Base-by-base conservation (phyloP, 2,113 vertebrate genomes). In the Camelus dromedarius region DNA sequence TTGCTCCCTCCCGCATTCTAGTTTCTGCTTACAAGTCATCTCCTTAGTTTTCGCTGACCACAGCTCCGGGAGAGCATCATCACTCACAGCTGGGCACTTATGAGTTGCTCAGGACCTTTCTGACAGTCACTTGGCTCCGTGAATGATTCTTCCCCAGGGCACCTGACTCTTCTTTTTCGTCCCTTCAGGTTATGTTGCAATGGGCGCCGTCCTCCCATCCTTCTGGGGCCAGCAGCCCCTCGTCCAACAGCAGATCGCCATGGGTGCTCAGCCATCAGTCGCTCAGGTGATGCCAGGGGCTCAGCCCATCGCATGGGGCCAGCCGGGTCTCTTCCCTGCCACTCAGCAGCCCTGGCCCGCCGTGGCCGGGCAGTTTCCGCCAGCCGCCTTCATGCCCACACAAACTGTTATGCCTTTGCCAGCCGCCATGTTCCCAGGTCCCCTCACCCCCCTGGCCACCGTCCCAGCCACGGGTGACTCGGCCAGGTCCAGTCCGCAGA, bases 201-300 rank as follows among this genome's bases (percentile, higher is more conserved):
- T 99, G 99, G 99, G 99, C 98, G 99, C 99, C 73, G 99, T 99
- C 86, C 99, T 99, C 95, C 99, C 99, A 26, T 99, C 99, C 0
- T 99, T 99, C 98, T 99, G 99, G 99, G 99, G 99, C 97, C 99
- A 99, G 99, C 99, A 99, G 98, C 99, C 99, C 28, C 99, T 99
- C 13, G 99, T 99, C 96, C 99, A 99, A 97, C 99, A 99, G 96
- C 99, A 99, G 95, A 98, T 99, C 98, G 99, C 99, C 97, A 99
- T 99, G 96, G 98, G 99, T 98, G 98, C 98, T 95, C 99, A 99
- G 98, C 98, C 99, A 89, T 98, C 99, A 98, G 98, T 99, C 94
- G 98, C 99, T 98, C 99, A 99, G 99, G 99, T 99, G 98, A 99
- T 99, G 99, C 99, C 99, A 38, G 99, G 99, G 90, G 99, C 99